These are phyloP conservation scores for Pontoporia blainvillei DNA, from an alignment of 2,113 vertebrate genomes.

Conservation along the genomic window DNA sequence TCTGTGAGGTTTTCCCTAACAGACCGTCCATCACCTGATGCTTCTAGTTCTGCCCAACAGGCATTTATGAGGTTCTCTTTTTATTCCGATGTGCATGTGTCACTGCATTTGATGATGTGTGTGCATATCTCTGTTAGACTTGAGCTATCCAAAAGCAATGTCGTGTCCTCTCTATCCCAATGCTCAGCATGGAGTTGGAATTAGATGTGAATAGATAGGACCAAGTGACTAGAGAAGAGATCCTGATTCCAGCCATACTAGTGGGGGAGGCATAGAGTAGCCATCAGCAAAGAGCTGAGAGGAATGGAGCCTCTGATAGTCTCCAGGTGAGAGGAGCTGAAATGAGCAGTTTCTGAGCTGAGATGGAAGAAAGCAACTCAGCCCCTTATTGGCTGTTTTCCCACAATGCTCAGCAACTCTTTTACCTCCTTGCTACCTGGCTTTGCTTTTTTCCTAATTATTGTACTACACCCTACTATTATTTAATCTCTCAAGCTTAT, in stretches of 20 bases:
- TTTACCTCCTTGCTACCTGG: not conserved
- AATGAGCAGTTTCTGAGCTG: not conserved
- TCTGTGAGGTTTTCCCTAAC: not conserved
- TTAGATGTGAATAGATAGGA: not conserved
- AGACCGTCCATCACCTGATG: not conserved
- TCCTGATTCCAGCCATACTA: not conserved
- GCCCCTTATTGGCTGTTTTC: not conserved
- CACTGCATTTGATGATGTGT: not conserved
- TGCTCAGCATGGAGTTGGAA: not conserved
- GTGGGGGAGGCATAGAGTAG: not conserved
- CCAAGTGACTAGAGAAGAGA: not conserved
- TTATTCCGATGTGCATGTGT: not conserved
- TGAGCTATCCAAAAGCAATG: not conserved
- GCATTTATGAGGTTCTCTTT: not conserved
- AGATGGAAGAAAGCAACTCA: not conserved
- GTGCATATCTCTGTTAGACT: not conserved
- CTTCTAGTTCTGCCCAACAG: not conserved
- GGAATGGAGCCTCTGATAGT: not conserved
- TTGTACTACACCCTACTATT: not conserved
- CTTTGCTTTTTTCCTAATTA: not conserved
- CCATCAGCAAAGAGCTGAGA: not conserved
- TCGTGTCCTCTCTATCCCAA: not conserved
- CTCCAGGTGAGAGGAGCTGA: not conserved
- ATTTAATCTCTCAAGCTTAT: not conserved
- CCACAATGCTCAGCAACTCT: not conserved